Evolutionary conservation across 23 tunicate genomes (phyloP).

Genomic region (Ciona savignyi): DNA sequence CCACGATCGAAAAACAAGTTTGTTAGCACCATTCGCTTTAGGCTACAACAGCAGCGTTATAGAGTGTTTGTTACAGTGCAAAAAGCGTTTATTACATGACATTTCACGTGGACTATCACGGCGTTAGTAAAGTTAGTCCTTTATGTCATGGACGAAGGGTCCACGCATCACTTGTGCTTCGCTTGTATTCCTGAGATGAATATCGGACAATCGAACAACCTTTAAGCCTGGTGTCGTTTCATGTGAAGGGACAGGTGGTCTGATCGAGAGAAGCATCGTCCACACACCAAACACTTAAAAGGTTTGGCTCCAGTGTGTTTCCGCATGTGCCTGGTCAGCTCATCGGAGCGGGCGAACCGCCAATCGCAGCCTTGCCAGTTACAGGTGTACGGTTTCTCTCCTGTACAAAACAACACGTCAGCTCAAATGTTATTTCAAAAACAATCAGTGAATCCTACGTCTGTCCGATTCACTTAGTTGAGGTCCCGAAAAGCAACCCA

Average conservation of each 20-base stretch:
- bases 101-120: not conserved
- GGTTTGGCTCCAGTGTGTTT: conserved; percentile 99
- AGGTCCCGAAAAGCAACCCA: too few species aligned
- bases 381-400: conserved; percentile 95
- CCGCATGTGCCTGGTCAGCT: conserved; percentile 94
- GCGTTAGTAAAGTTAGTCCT: not conserved
- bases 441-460: too few species aligned
- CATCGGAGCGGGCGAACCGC: conserved; percentile 95
- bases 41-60: not conserved
- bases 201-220: not conserved
- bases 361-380: conserved; percentile 97
- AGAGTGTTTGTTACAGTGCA: not conserved
- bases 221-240: conserved; percentile 87
- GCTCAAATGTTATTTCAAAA: too few species aligned
- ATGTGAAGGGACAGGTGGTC: conserved; percentile 95
- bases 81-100: not conserved
- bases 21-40: not conserved
- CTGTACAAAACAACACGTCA: conserved; percentile 39
- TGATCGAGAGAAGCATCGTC: conserved; percentile 89
- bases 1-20: not conserved
- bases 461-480: too few species aligned
- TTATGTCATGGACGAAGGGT: not conserved
- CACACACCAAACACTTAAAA: conserved; percentile 94
- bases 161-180: not conserved
- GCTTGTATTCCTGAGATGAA: not conserved